A percentile compares a stretch with the other conserved stretches of the same genome.
phyloP scores from a whole-genome alignment of 1,140 invertebrate genomes.

The Zaprionus nigranus region DNA sequence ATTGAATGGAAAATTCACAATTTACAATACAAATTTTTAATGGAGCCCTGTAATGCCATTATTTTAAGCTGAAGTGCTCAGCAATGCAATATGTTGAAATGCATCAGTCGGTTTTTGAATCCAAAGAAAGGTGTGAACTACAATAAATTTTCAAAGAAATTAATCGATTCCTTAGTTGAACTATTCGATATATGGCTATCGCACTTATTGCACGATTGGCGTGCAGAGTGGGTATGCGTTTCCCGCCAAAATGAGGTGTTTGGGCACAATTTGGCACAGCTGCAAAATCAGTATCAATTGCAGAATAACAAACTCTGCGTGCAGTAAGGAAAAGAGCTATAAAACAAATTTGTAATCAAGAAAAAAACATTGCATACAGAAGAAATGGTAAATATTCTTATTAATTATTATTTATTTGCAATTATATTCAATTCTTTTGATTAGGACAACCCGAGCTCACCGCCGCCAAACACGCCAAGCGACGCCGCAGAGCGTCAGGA shows the following conservation, averaged over 20 bases:
- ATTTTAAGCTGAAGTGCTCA: neutral
- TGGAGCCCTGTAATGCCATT: neutral
- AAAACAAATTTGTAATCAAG: neutral
- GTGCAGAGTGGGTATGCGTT: neutral
- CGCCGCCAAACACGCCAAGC: constrained; percentile 77
- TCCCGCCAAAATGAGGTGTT: constrained; percentile 41
- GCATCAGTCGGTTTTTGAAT: neutral
- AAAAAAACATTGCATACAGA: neutral
- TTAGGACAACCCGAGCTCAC: constrained; percentile 80
- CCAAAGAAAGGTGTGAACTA: neutral
- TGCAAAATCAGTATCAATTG: constrained; percentile 9
- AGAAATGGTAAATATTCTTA: constrained; percentile 32
- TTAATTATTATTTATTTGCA: neutral
- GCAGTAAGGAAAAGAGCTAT: neutral
- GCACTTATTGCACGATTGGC: constrained; percentile 10
- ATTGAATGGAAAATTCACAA: neutral
- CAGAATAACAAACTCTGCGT: constrained; percentile 19
- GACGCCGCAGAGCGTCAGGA: constrained; percentile 74
- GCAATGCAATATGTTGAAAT: neutral
- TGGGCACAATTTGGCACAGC: constrained; percentile 26
- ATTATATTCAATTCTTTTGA: neutral
- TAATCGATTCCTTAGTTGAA: neutral
- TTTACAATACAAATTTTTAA: neutral
- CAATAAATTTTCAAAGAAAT: neutral
- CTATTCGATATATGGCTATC: neutral